Evolutionary conservation across 2,888 invertebrate species (phyloP), one percentile per base, ranked within the genome.

Genomic region (Meiosimyza decipiens): DNA sequence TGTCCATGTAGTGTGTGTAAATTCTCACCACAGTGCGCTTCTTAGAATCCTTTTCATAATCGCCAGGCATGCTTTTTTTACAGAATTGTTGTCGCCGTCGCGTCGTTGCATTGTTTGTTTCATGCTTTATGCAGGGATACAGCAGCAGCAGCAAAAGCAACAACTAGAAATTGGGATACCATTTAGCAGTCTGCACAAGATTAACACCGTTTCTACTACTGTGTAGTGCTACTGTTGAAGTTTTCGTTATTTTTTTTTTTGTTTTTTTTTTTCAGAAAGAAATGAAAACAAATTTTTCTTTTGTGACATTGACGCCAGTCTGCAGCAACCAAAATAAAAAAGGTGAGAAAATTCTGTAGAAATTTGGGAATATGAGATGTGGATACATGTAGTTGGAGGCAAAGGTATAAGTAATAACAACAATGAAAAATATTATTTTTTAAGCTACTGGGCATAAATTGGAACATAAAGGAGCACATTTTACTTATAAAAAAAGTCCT

Each of bases 111-210:
- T 63, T 63, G 69, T 60, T 69, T 9, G 40, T 40, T 0, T 9
- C 28, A 28, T 28, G 28, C 28, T 28, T 28, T 28, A 28, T 28
- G 28, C 0, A 28, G 40, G 47, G 40, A 55, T 47, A 16, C 13
- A 33, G 33, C 33, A 40, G 3, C 40, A 62, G 47, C 16, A 62
- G 7, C 15, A 33, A 11, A 3, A 50, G 16, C 64, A 73, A 74
- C 77, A 78, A 73, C 62, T 18, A 62, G 73, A 22, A 60, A 59
- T 69, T 50, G 50, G 59, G 59, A 22, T 59, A 51, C 22, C 68
- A 60, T 60, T 69, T 60, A 69, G 68, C 68, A 69, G 68, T 68
- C 68, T 68, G 67, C 57, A 40, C 40, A 50, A 71, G 51, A 63
- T n/a, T 59, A 49, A 57, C 50, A 59, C 51, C 33, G 59, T 50